Evolutionary conservation across 1,140 invertebrate species (phyloP).

Genomic region (Leptopilina boulardi): DNA sequence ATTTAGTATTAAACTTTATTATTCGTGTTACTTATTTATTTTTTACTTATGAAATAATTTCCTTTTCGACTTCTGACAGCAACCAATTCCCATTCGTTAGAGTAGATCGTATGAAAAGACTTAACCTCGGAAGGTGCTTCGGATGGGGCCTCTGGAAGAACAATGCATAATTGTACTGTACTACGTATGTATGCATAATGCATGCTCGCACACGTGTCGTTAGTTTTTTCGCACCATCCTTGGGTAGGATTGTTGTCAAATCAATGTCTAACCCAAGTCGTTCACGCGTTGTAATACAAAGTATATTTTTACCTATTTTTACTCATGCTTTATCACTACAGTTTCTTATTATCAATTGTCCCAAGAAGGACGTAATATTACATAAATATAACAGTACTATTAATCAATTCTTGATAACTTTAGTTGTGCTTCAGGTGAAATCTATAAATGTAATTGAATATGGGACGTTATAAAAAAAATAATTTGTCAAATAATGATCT

Average conservation of each 20-base stretch:
- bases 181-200: slow-evolving; percentile 65
- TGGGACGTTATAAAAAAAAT: background rate
- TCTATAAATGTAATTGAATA: too few relatives aligned
- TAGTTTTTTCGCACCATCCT: slow-evolving; percentile 54
- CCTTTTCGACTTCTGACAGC: background rate
- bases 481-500: background rate
- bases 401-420: too few relatives aligned
- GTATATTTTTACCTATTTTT: background rate
- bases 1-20: too few relatives aligned
- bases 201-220: slow-evolving; percentile 59
- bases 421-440: too few relatives aligned
- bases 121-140: slow-evolving; percentile 44
- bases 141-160: slow-evolving; percentile 48
- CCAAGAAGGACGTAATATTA: too few relatives aligned
- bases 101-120: slow-evolving; percentile 41
- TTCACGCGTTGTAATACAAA: slow-evolving; percentile 63
- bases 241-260: slow-evolving; percentile 69
- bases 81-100: slow-evolving; percentile 20
- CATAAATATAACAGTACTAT: too few relatives aligned
- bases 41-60: background rate
- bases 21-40: background rate
- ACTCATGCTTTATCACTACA: too few relatives aligned
- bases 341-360: too few relatives aligned
- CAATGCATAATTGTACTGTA: slow-evolving; percentile 61
- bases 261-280: slow-evolving; percentile 68